These are phyloP conservation scores for Eulemur mongoz DNA, from an alignment of 2,797 vertebrate species.

Conservation along the genomic window DNA sequence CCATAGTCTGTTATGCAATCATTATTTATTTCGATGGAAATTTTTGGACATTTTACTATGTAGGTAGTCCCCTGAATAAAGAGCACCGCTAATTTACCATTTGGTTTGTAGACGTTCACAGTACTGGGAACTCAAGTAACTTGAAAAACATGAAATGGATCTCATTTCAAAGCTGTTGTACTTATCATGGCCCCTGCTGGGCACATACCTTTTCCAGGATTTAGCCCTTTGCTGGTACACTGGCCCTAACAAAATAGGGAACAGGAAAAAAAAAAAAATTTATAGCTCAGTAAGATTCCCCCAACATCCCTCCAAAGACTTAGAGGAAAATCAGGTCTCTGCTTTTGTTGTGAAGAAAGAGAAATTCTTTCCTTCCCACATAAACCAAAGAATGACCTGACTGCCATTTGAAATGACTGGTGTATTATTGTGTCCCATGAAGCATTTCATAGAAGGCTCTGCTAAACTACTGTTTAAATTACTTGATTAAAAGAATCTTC, in stretches of 20 bases:
- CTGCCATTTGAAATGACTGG: background rate
- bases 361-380: background rate
- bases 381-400: background rate
- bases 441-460: background rate
- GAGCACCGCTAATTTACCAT: conserved; percentile 31
- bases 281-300: background rate
- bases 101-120: background rate
- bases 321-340: background rate
- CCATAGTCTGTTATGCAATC: conserved; percentile 76
- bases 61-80: conserved; percentile 73
- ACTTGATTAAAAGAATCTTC: background rate
- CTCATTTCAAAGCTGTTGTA: conserved; percentile 1
- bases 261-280: background rate
- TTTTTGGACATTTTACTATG: conserved; percentile 66
- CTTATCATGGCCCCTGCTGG: background rate
- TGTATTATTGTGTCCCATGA: background rate
- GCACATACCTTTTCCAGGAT: background rate
- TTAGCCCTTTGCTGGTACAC: background rate
- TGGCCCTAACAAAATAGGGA: background rate
- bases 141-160: conserved; percentile 9
- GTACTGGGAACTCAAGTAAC: background rate
- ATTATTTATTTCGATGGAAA: conserved; percentile 75
- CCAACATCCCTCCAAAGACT: background rate
- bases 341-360: background rate
- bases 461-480: background rate